Percentiles rank a stretch among this genome's conserved stretches.
Evolutionary conservation across 2,797 vertebrate species (phyloP).

Genomic region (Sebastes elongatus): DNA sequence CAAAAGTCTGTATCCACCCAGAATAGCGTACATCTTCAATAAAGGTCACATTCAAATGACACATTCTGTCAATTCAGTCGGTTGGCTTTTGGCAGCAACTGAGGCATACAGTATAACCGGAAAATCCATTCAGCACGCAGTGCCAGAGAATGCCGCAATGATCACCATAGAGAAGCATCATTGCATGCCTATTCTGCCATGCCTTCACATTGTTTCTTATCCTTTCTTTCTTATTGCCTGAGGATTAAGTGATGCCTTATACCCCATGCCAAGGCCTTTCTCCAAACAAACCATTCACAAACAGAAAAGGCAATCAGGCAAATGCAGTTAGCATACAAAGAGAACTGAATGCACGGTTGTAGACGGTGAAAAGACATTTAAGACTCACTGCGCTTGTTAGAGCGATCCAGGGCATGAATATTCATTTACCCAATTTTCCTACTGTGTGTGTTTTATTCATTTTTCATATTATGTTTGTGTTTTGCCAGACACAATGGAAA

Average conservation of each 20-base stretch:
- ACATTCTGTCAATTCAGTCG: slow-evolving; percentile 50
- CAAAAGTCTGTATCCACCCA: not conserved
- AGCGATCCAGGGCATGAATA: slow-evolving; percentile 71
- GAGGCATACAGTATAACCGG: slow-evolving; percentile 53
- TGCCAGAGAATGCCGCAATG: slow-evolving; percentile 67
- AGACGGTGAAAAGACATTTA: slow-evolving; percentile 67
- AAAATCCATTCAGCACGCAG: slow-evolving; percentile 70
- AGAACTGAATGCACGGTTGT: slow-evolving; percentile 56
- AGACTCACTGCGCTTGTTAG: slow-evolving; percentile 63
- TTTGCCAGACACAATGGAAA: slow-evolving; percentile 47
- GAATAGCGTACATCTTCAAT: slow-evolving; percentile 28
- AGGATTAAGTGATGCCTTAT: slow-evolving; percentile 78
- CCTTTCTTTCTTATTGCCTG: slow-evolving; percentile 66
- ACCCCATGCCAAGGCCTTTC: slow-evolving; percentile 74
- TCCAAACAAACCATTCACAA: slow-evolving; percentile 79
- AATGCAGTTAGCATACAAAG: slow-evolving; percentile 76
- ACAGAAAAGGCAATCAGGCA: slow-evolving; percentile 79
- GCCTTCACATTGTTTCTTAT: slow-evolving; percentile 74
- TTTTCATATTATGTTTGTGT: slow-evolving; percentile 52
- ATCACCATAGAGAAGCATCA: slow-evolving; percentile 69
- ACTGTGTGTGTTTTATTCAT: slow-evolving; percentile 64
- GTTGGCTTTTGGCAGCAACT: slow-evolving; percentile 56
- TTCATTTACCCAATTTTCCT: slow-evolving; percentile 69
- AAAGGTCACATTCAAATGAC: slow-evolving; percentile 55
- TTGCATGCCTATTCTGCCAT: slow-evolving; percentile 74